Evolutionary conservation across 2,113 vertebrate species (phyloP).

Genomic region (Halichoeres trimaculatus): DNA sequence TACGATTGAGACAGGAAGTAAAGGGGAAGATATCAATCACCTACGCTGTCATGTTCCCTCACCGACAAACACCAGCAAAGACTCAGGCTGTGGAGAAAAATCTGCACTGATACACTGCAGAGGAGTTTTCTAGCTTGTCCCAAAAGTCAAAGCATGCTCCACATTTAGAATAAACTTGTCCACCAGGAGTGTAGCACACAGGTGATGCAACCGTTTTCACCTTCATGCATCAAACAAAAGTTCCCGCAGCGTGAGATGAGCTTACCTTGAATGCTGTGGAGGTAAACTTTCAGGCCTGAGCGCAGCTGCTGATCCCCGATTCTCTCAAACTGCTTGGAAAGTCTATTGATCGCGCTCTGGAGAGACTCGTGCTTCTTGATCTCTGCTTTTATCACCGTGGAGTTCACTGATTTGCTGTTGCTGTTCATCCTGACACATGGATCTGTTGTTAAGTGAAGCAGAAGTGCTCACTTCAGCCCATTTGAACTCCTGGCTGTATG

Average conservation of each 20-base stretch:
- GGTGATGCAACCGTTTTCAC: neutral
- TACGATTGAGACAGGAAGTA: conserved; percentile 52
- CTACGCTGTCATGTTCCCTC: conserved; percentile 1
- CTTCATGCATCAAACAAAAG: neutral
- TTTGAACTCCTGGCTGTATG: conserved; percentile 53
- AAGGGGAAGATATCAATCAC: conserved; percentile 48
- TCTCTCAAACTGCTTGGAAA: conserved; percentile 82
- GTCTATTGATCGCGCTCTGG: conserved; percentile 77
- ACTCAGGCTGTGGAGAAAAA: neutral
- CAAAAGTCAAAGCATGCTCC: neutral
- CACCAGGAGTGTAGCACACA: neutral
- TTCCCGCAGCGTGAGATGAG: neutral
- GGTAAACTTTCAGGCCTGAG: conserved; percentile 78
- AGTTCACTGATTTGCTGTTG: conserved; percentile 77
- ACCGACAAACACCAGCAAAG: neutral
- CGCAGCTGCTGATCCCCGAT: conserved; percentile 82
- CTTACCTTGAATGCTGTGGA: conserved; percentile 85
- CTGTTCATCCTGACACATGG: conserved; percentile 80
- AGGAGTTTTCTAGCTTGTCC: neutral
- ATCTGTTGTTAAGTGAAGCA: conserved; percentile 48
- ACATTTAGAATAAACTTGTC: neutral
- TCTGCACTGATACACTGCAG: neutral
- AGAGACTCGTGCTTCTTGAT: conserved; percentile 82
- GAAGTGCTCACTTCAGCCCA: conserved; percentile 69
- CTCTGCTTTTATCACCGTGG: conserved; percentile 85